Evolutionary conservation across 2,888 invertebrate genomes (phyloP).

Genomic region (Brachylomia viminalis): DNA sequence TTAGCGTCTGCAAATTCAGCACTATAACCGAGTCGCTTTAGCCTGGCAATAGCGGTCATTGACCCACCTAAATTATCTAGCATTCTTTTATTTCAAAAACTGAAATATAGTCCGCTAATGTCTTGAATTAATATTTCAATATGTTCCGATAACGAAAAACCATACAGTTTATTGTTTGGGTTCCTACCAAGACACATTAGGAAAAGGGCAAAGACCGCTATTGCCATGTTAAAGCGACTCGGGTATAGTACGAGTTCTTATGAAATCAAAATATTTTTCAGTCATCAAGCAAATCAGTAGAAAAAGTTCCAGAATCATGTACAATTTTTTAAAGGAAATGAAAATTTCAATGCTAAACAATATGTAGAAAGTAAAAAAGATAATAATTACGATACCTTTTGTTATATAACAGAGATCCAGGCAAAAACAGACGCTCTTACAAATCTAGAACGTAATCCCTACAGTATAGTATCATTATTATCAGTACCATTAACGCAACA

Average conservation of each 20-base stretch:
- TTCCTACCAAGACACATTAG: not conserved
- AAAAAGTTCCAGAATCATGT: not conserved
- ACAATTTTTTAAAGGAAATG: not conserved
- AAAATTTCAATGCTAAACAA: not conserved
- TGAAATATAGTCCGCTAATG: no score
- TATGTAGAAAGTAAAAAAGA: not conserved
- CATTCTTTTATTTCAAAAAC: not conserved
- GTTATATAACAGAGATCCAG: constrained; percentile 3
- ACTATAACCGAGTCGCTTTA: not conserved
- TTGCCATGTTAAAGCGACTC: not conserved
- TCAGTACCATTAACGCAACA: constrained; percentile 67
- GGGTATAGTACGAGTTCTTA: not conserved
- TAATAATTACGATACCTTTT: not conserved
- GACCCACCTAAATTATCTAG: not conserved
- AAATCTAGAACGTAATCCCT: constrained; percentile 59
- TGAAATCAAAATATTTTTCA: not conserved
- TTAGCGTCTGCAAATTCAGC: constrained; percentile 15
- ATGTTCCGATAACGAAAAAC: not conserved
- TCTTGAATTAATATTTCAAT: no score
- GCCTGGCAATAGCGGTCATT: not conserved
- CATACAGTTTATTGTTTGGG: not conserved
- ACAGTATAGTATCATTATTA: constrained; percentile 61
- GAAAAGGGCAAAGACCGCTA: not conserved
- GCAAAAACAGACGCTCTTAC: constrained; percentile 36
- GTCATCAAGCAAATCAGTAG: not conserved